These are phyloP conservation scores for Heliconius hortense DNA, from an alignment of 2,888 invertebrate species.

Conservation along the genomic window DNA sequence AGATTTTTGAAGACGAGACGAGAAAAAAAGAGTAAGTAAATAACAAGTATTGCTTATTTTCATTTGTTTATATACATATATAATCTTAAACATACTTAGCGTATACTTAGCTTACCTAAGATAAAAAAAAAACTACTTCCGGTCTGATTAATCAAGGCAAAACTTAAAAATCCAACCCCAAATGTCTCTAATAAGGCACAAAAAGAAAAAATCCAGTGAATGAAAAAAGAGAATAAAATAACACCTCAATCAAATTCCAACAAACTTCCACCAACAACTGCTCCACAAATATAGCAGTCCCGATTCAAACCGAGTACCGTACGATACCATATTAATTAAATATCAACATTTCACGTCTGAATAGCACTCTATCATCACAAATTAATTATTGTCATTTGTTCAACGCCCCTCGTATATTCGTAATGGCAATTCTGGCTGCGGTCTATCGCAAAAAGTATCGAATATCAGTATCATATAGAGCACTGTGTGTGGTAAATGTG, in stretches of 20 bases:
- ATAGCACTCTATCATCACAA: slow-evolving; percentile 26
- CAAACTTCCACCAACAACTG: background rate
- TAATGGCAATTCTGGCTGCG: slow-evolving; percentile 35
- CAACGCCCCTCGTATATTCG: slow-evolving; percentile 38
- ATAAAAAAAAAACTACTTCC: no score
- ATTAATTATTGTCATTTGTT: slow-evolving; percentile 31
- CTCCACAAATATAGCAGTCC: background rate
- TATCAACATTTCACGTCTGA: slow-evolving; percentile 22
- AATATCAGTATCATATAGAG: slow-evolving; percentile 27
- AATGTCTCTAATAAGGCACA: background rate
- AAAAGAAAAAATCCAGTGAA: background rate
- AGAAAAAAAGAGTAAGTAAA: background rate
- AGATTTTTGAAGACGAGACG: no score
- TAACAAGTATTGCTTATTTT: background rate
- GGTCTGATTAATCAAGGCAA: no score
- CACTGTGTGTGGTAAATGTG: slow-evolving; percentile 21
- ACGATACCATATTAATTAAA: slow-evolving; percentile 22
- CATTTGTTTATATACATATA: background rate
- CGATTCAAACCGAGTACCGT: background rate
- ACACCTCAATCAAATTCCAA: background rate
- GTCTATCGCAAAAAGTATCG: slow-evolving; percentile 41
- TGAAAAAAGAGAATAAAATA: background rate
- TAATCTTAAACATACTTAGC: background rate
- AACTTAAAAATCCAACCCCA: background rate
- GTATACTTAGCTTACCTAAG: no score